Percentiles rank a stretch among this genome's conserved stretches.
These are phyloP conservation scores for Cephus rjabovi DNA, from an alignment of 2,888 invertebrate genomes.

Conservation along the genomic window DNA sequence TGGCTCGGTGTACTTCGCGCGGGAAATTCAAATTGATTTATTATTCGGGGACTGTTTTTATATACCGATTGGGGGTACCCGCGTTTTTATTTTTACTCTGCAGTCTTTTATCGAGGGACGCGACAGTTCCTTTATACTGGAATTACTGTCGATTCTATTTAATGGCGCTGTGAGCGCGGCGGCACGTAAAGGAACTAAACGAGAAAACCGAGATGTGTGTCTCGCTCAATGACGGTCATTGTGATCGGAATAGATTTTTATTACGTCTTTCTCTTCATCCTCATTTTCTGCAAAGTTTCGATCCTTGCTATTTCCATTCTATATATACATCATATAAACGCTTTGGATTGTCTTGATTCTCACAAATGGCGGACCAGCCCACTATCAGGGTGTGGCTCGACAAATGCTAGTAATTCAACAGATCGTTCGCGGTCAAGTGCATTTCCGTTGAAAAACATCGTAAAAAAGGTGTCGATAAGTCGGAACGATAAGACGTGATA, in stretches of 20 bases:
- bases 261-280: conserved; percentile 8
- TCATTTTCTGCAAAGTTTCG: conserved; percentile 18
- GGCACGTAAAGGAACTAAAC: background rate
- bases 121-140: background rate
- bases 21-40: no score
- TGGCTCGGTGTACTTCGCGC: background rate
- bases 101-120: background rate
- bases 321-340: background rate
- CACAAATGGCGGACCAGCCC: background rate
- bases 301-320: background rate
- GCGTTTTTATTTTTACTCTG: background rate
- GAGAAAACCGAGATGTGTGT: background rate
- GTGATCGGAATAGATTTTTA: background rate
- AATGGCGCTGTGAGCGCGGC: background rate
- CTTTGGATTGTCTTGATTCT: background rate
- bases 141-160: background rate
- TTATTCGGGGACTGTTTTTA: background rate
- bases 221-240: background rate
- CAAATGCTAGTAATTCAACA: conserved; percentile 20
- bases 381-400: conserved; percentile 6
- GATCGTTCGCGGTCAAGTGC: conserved; percentile 24
- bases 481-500: background rate
- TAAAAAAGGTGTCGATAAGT: conserved; percentile 31
- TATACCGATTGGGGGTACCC: background rate
- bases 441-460: conserved; percentile 19